Percentiles rank a stretch among this genome's conserved stretches.
Evolutionary conservation across 1,140 invertebrate genomes (phyloP).

Genomic region (Aphaenogaster rudis): DNA sequence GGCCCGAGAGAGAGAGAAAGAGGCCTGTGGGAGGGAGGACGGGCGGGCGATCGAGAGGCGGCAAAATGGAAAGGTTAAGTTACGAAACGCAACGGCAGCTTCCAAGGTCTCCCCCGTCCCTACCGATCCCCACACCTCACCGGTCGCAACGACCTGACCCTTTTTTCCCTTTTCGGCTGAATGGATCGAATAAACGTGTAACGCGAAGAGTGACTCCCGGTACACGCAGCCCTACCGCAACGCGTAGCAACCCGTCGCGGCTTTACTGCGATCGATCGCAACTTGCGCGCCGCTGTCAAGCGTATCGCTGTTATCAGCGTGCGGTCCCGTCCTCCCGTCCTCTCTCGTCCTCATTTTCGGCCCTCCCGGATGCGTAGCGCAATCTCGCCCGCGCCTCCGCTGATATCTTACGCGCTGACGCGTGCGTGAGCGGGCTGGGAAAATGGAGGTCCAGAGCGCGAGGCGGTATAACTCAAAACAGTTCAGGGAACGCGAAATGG

Average conservation of each 20-base stretch:
- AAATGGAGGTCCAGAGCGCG: slow-evolving; percentile 1
- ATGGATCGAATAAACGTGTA: slow-evolving; percentile 67
- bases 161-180: slow-evolving; percentile 71
- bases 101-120: slow-evolving; percentile 66
- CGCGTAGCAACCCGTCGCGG: background rate
- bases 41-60: slow-evolving; percentile 4
- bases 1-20: background rate
- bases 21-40: background rate
- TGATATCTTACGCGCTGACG: slow-evolving; percentile 37
- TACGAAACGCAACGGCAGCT: slow-evolving; percentile 72
- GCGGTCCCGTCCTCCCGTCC: background rate
- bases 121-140: background rate
- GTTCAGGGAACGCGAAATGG: background rate
- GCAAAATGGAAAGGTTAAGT: slow-evolving; percentile 78
- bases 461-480: background rate
- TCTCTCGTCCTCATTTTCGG: background rate
- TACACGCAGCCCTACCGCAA: slow-evolving; percentile 71
- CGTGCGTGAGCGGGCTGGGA: slow-evolving; percentile 7
- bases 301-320: slow-evolving; percentile 51
- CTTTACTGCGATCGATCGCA: slow-evolving; percentile 59
- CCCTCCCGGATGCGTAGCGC: slow-evolving; percentile 32
- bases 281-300: background rate
- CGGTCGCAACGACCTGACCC: slow-evolving; percentile 65
- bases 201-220: slow-evolving; percentile 57
- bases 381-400: slow-evolving; percentile 8